A percentile compares a stretch with the other conserved stretches of the same genome.
These are phyloP conservation scores for Falco cherrug DNA, from an alignment of 2,797 vertebrate genomes.

Conservation along the genomic window DNA sequence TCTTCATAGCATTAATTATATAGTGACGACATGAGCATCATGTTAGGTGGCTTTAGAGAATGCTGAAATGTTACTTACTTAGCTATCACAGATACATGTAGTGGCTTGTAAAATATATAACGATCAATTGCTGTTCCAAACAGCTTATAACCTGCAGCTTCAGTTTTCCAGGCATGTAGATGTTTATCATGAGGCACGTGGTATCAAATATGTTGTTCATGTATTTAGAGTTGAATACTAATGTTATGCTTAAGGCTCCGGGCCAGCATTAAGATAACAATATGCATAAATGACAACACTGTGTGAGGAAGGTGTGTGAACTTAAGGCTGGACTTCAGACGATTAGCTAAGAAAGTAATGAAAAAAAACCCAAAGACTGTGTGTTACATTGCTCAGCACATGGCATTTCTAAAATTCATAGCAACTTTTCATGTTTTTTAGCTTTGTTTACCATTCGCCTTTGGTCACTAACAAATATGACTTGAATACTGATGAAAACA, in stretches of 20 bases:
- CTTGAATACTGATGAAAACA: conserved; percentile 31
- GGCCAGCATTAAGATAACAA: not conserved
- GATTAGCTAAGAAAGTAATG: not conserved
- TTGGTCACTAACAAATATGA: not conserved
- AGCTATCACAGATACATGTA: not conserved
- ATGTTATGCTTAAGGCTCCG: not conserved
- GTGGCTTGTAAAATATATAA: not conserved
- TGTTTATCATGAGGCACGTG: not conserved
- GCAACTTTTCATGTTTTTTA: not conserved
- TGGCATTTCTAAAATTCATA: not conserved
- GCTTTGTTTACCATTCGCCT: not conserved
- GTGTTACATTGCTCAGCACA: not conserved
- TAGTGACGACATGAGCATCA: not conserved
- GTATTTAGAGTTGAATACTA: not conserved
- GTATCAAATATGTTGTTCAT: not conserved
- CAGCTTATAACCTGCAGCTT: not conserved
- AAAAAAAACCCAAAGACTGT: not conserved
- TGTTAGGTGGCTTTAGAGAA: not conserved
- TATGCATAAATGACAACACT: not conserved
- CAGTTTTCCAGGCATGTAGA: not conserved
- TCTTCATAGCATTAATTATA: not conserved
- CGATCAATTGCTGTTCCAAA: not conserved
- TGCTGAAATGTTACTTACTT: not conserved
- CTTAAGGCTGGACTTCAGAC: not conserved
- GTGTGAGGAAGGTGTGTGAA: not conserved